Evolutionary conservation across 2,797 vertebrate genomes (phyloP).

Genomic region (Sebastes paucispinis): DNA sequence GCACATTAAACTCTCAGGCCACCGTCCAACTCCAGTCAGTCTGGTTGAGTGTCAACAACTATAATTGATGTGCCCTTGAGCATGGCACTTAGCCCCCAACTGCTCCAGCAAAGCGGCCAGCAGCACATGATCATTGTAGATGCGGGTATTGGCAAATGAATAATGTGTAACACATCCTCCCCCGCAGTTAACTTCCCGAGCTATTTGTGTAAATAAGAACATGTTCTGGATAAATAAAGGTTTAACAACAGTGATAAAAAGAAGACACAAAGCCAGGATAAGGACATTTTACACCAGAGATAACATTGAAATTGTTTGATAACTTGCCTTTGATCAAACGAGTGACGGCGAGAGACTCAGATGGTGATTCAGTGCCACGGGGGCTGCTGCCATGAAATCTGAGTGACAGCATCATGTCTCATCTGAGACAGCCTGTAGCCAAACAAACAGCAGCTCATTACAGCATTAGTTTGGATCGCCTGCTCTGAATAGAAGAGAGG

Average conservation of each 20-base stretch:
- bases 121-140: not conserved
- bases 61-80: conserved; percentile 8
- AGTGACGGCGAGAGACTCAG: conserved; percentile 34
- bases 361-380: conserved; percentile 47
- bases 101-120: not conserved
- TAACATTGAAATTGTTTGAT: not conserved
- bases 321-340: conserved; percentile 8
- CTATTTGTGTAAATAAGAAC: not conserved
- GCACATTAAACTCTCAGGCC: not conserved
- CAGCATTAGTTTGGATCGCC: conserved; percentile 17
- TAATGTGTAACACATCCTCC: not conserved
- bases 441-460: conserved; percentile 60
- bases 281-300: not conserved
- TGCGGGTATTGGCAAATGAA: not conserved
- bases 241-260: not conserved
- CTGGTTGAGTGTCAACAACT: not conserved
- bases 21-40: not conserved
- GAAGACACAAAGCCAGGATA: not conserved
- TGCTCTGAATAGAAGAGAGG: conserved; percentile 28
- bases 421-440: conserved; percentile 53
- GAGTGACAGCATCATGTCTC: conserved; percentile 58
- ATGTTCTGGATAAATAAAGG: conserved; percentile 1
- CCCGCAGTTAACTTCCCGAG: not conserved
- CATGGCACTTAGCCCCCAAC: not conserved
- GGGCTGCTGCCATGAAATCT: conserved; percentile 37